phyloP scores from a whole-genome alignment of 2,113 vertebrate genomes.

The Penelope pileata region DNA sequence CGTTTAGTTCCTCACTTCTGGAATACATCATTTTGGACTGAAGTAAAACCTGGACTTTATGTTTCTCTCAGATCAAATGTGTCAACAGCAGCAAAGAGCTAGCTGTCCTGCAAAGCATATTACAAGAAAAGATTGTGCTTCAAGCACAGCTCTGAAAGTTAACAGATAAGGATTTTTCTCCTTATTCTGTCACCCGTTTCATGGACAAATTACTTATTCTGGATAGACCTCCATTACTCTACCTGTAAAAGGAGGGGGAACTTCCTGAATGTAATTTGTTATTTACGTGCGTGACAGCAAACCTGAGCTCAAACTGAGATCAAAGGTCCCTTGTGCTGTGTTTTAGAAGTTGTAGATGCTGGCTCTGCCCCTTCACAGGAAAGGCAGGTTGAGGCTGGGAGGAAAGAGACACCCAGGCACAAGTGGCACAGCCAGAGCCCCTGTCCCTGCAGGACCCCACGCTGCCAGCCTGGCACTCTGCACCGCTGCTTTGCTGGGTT shows the following conservation, averaged over 20 bases:
- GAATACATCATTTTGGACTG: background rate
- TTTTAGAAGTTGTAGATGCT: background rate
- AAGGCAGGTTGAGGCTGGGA: constrained; percentile 42
- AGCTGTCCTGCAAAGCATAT: background rate
- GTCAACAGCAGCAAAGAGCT: background rate
- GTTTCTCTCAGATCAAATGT: background rate
- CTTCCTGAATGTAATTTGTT: background rate
- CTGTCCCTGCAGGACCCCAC: background rate
- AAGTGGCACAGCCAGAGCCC: background rate
- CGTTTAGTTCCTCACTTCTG: background rate
- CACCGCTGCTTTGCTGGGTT: background rate
- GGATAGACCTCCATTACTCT: background rate
- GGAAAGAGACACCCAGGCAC: background rate
- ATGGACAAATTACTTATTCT: background rate
- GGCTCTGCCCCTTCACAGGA: constrained; percentile 36
- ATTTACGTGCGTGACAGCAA: background rate
- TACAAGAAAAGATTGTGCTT: background rate
- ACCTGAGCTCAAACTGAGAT: background rate
- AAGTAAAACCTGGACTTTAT: background rate
- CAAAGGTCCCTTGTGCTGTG: constrained; percentile 31
- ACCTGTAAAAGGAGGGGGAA: background rate
- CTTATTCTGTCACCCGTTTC: background rate
- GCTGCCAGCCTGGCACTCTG: background rate
- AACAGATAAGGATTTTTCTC: background rate
- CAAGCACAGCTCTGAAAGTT: background rate